Conservation (phyloP, 2,797 vertebrate species). For the Octomys mimax region DNA sequence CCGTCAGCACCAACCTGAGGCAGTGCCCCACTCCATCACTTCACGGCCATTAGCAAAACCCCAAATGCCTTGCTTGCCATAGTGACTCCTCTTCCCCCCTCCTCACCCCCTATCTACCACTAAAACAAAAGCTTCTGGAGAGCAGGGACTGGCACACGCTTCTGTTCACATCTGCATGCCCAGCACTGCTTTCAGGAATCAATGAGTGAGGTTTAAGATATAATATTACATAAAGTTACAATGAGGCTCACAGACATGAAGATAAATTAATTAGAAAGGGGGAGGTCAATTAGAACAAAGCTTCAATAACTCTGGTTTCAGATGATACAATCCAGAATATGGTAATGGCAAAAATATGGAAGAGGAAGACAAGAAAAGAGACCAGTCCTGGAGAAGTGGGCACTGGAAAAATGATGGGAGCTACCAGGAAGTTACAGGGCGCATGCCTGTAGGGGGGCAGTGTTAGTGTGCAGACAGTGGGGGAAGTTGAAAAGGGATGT, state of each 20-base stretch:
- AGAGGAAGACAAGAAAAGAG: neutral
- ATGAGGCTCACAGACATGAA: neutral
- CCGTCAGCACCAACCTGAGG: neutral
- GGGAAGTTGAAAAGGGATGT: neutral
- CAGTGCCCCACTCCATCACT: neutral
- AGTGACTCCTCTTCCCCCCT: neutral
- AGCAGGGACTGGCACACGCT: neutral
- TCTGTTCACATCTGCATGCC: neutral
- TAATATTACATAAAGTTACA: neutral
- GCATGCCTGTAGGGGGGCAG: fast-evolving
- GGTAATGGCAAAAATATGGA: neutral
- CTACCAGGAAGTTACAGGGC: neutral
- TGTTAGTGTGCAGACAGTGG: neutral
- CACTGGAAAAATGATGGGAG: neutral
- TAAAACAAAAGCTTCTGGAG: neutral
- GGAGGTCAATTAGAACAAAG: neutral
- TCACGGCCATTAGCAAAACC: neutral
- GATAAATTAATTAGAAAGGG: neutral
- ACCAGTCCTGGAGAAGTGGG: neutral
- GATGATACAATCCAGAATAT: neutral
- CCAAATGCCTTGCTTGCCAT: neutral
- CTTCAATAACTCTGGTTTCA: neutral
- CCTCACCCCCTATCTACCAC: neutral
- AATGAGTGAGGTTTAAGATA: neutral
- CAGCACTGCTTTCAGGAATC: neutral